Evolutionary conservation across 2,797 vertebrate genomes (phyloP), one percentile per base, ranked within the genome.

Genomic region (Diplodus puntazzo): DNA sequence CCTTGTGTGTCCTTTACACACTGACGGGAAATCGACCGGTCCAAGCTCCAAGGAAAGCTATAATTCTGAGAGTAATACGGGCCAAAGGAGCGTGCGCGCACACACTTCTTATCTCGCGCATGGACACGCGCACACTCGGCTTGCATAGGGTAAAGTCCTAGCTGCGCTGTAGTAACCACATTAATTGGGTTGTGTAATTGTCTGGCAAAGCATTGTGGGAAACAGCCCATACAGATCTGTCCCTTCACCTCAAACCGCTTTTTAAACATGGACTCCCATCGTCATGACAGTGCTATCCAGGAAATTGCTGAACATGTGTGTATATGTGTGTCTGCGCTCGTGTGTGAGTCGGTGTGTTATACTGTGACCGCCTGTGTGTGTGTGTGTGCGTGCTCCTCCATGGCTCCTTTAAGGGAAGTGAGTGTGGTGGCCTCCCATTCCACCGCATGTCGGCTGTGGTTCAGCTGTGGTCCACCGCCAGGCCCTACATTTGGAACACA

Each of bases 111-210:
- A 17, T 20, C 50, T 68, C 59, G 0, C 14, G 39, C 63, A 25
- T 61, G 9, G 55, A 50, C 12, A 53, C 72, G 57, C 39, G 69
- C 75, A 81, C 77, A 57, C 42, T 75, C 49, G 10, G 53, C 78
- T 75, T 46, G 62, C 79, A 74, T 63, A 45, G 62, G 83, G 78
- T 67, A 25, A 66, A 85, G 81, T 85, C 84, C 72, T 82, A 77
- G 81, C 82, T 82, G 82, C 67, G 69, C 83, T 80, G 77, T 87
- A 89, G 88, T 92, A 87, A 93, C 92, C 93, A 94, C 93, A 94
- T 92, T 93, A 89, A 91, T 93, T 93, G 91, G 84, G 89, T 94
- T 94, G 89, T 92, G 92, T 92, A 94, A 94, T 93, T 92, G 89
- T 92, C 81, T 92, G 92, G 92, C 90, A 93, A 90, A 90, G 90